A percentile compares a stretch with the other conserved stretches of the same genome.
These are phyloP conservation scores for Triops longicaudatus DNA, from an alignment of 1,140 invertebrate species.

Conservation along the genomic window DNA sequence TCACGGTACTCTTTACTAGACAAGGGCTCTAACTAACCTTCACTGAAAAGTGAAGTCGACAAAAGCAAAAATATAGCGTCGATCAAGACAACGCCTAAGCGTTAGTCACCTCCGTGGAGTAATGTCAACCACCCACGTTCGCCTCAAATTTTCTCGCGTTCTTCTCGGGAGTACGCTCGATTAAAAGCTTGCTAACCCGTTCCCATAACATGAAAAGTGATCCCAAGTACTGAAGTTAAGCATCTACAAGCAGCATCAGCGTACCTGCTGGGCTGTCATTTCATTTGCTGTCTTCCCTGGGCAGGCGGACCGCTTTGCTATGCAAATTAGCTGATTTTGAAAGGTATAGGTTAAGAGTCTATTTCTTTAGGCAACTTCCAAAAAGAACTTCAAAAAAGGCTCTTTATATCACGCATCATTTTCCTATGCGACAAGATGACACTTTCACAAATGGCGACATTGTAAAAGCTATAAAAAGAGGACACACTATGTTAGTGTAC, in stretches of 20 bases:
- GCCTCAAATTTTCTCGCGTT: neutral
- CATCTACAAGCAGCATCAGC: neutral
- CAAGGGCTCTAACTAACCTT: no score
- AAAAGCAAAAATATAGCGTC: no score
- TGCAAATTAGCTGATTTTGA: neutral
- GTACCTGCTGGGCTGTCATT: constrained; percentile 5
- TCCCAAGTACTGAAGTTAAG: neutral
- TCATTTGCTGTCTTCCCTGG: neutral
- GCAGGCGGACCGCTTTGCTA: neutral
- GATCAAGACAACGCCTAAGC: no score
- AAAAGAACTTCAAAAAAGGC: neutral
- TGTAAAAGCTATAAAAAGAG: neutral
- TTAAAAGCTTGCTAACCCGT: neutral
- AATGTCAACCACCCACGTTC: neutral
- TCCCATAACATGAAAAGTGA: neutral
- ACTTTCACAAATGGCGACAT: neutral
- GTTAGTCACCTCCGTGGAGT: no score
- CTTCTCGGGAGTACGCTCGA: neutral
- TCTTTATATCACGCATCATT: neutral
- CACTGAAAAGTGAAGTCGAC: no score
- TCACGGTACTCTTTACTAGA: no score
- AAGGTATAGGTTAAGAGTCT: constrained; percentile 8
- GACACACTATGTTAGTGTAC: neutral
- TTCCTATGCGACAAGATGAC: constrained; percentile 1
- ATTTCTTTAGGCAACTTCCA: neutral